These are phyloP conservation scores for Strigamia crassipes DNA, from an alignment of 2,888 invertebrate genomes.

Conservation along the genomic window DNA sequence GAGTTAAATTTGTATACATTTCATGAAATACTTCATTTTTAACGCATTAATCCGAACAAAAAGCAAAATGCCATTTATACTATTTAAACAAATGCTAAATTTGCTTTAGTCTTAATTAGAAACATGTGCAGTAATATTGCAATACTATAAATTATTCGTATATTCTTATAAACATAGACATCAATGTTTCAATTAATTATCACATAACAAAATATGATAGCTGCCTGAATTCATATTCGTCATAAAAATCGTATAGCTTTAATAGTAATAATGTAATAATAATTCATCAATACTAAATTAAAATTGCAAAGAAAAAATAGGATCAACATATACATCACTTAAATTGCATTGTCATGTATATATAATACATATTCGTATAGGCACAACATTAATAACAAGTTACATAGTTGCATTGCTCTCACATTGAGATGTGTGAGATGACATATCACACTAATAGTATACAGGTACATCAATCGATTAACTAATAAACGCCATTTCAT, in stretches of 20 bases:
- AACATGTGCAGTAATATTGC: neutral
- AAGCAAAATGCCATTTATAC: too few species aligned
- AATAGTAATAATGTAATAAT: neutral
- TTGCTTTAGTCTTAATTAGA: neutral
- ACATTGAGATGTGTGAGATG: neutral
- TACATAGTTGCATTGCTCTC: constrained; percentile 9
- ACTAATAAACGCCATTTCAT: neutral
- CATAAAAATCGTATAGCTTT: neutral
- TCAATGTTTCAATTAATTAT: neutral
- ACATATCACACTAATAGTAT: neutral
- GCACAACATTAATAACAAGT: neutral
- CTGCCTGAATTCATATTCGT: neutral
- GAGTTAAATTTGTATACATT: neutral
- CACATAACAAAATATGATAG: neutral
- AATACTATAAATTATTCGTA: neutral
- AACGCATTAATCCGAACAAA: too few species aligned
- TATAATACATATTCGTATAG: neutral
- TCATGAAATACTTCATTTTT: neutral
- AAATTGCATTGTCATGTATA: neutral
- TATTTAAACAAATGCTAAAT: neutral
- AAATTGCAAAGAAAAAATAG: constrained; percentile 1
- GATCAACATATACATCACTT: neutral
- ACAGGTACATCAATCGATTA: neutral
- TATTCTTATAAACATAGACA: neutral
- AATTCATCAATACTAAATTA: neutral